Percentiles rank a stretch among this genome's conserved stretches.
phyloP scores from a whole-genome alignment of 2,113 vertebrate species.

The Ailurus styani region DNA sequence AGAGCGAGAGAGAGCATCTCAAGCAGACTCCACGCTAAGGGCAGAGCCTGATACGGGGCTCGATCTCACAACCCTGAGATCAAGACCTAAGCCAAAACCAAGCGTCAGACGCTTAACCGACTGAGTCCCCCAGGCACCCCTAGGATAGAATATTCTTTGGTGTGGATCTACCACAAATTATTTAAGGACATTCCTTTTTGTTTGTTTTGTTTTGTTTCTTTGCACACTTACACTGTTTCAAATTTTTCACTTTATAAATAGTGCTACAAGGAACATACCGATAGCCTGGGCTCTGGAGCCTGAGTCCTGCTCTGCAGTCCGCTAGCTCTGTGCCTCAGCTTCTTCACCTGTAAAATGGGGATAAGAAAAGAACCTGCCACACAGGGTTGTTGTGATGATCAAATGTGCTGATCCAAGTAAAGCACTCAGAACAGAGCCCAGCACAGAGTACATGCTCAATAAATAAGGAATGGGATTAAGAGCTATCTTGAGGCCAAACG shows the following conservation, averaged over 20 bases:
- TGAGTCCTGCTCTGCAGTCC: not conserved
- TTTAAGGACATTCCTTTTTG: not conserved
- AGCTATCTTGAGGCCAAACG: not conserved
- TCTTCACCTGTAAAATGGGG: not conserved
- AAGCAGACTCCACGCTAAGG: not conserved
- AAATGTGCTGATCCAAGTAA: not conserved
- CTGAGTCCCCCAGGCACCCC: not conserved
- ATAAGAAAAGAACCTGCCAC: not conserved
- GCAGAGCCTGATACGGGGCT: not conserved
- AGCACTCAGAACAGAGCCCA: not conserved
- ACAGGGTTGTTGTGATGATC: not conserved
- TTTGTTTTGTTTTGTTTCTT: not conserved
- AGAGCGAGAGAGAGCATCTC: not conserved
- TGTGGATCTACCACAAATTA: not conserved
- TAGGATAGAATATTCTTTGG: not conserved
- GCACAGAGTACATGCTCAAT: not conserved
- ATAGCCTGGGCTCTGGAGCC: not conserved
- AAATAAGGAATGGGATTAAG: rapidly evolving
- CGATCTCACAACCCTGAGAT: not conserved
- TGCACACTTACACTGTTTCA: not conserved
- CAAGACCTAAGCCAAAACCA: not conserved
- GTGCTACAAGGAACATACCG: not conserved
- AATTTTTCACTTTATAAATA: not conserved
- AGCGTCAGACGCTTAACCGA: not conserved
- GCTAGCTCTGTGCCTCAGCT: not conserved